These are phyloP conservation scores for Charaxes varanes DNA, from an alignment of 1,140 invertebrate species.

Conservation along the genomic window DNA sequence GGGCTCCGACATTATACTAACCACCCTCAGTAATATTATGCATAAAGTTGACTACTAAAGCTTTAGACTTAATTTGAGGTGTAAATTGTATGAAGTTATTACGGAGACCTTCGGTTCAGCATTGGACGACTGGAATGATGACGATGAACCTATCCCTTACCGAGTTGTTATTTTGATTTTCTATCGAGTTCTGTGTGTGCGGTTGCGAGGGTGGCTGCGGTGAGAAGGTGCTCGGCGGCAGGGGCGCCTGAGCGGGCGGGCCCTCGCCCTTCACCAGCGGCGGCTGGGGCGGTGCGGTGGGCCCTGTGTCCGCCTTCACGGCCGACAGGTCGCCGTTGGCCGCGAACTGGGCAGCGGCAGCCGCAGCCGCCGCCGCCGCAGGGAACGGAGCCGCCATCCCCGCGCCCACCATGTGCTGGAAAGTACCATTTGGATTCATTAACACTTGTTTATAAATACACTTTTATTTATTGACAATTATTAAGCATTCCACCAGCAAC, in stretches of 20 bases:
- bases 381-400: conserved; percentile 89
- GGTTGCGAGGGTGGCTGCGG: conserved; percentile 57
- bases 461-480: no score
- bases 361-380: conserved; percentile 85
- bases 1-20: no score
- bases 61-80: no score
- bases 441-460: no score
- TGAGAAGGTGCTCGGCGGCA: conserved; percentile 66
- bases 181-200: conserved; percentile 61
- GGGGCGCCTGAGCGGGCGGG: conserved; percentile 57
- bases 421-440: conserved; percentile 35
- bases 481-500: no score
- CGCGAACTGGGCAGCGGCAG: conserved; percentile 77
- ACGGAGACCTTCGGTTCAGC: no score
- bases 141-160: no score
- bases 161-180: conserved; percentile 71
- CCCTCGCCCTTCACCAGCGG: conserved; percentile 67
- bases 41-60: no score
- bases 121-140: no score
- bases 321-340: conserved; percentile 79
- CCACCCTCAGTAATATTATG: no score
- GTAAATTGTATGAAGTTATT: no score
- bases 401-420: conserved; percentile 96
- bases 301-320: conserved; percentile 73
- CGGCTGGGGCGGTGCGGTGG: conserved; percentile 54